phyloP scores from a whole-genome alignment of 2,888 invertebrate genomes.

The Slavum lentiscoides region DNA sequence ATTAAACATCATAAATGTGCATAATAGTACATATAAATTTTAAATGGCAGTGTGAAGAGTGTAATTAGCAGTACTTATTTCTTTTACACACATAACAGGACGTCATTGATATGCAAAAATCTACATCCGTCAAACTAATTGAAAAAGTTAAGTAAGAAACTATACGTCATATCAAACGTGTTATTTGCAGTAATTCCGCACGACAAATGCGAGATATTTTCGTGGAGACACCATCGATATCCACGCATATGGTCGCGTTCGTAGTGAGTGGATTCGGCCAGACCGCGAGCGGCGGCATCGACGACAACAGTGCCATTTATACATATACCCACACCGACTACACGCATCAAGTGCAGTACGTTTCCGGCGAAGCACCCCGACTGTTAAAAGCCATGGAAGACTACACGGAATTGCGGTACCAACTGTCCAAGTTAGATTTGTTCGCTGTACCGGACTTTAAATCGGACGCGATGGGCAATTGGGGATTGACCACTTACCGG shows the following conservation, averaged over 20 bases:
- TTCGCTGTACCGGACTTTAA: slow-evolving; percentile 78
- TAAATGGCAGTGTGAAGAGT: no score
- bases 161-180: background rate
- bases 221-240: slow-evolving; percentile 54
- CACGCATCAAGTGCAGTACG: slow-evolving; percentile 58
- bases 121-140: background rate
- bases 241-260: slow-evolving; percentile 76
- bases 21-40: no score
- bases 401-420: slow-evolving; percentile 66
- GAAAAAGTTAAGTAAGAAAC: no score
- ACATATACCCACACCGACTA: background rate
- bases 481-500: slow-evolving; percentile 71
- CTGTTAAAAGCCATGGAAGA: slow-evolving; percentile 66
- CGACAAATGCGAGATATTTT: background rate
- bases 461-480: slow-evolving; percentile 77
- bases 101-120: no score
- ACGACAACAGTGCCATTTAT: background rate
- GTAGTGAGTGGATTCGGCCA: slow-evolving; percentile 73
- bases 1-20: no score
- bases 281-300: background rate
- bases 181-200: background rate
- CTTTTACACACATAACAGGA: no score
- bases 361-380: slow-evolving; percentile 65
- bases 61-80: no score
- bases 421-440: slow-evolving; percentile 70